Conservation (phyloP, 2,888 invertebrate species). For the Agrochola lychnidis region DNA sequence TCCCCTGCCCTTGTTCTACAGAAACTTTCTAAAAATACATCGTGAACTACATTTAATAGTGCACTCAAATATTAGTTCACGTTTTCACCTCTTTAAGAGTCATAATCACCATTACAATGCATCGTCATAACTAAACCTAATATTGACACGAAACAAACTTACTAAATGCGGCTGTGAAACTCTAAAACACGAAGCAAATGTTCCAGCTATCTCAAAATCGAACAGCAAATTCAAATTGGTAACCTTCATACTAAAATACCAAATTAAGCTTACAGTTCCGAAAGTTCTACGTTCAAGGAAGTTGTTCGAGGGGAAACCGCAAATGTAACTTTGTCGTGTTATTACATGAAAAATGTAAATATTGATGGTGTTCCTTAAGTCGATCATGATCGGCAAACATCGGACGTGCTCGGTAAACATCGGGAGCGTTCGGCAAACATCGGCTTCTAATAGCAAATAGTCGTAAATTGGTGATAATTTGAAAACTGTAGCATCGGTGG, state of each 20-base stretch:
- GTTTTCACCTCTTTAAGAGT: constrained; percentile 61
- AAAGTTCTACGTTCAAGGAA: not conserved
- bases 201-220: not conserved
- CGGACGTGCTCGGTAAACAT: constrained; percentile 62
- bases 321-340: constrained; percentile 48
- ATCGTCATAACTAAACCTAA: constrained; percentile 62
- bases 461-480: constrained; percentile 70
- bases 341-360: constrained; percentile 67
- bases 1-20: not conserved
- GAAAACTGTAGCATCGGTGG: constrained; percentile 67
- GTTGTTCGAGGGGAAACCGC: not conserved
- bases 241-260: constrained; percentile 47
- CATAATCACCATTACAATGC: constrained; percentile 68
- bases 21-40: constrained; percentile 57
- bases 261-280: constrained; percentile 40
- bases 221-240: constrained; percentile 50
- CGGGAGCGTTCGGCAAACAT: constrained; percentile 61
- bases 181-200: not conserved
- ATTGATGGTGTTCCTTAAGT: constrained; percentile 65
- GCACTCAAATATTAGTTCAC: constrained; percentile 60
- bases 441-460: constrained; percentile 64
- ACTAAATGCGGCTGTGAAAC: constrained; percentile 29
- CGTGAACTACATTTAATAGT: constrained; percentile 63
- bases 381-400: constrained; percentile 74
- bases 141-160: constrained; percentile 63